Percentiles rank a stretch among this genome's conserved stretches.
phyloP scores from a whole-genome alignment of 2,113 vertebrate genomes.

The Pedionomus torquatus region DNA sequence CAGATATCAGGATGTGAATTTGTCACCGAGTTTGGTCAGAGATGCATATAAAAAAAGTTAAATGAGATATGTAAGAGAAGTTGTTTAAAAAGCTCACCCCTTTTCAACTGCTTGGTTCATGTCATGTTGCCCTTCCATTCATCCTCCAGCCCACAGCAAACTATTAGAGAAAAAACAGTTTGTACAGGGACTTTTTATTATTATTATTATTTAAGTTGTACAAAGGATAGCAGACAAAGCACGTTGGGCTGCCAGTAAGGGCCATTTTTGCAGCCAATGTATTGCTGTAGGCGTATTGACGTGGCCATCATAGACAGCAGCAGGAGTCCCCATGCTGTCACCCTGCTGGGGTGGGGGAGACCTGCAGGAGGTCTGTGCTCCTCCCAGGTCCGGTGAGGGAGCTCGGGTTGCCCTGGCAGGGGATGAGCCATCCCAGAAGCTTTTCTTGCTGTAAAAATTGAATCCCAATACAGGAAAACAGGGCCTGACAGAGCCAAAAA shows the following conservation, averaged over 20 bases:
- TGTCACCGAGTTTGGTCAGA: not conserved
- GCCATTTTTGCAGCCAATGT: not conserved
- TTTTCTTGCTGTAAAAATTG: not conserved
- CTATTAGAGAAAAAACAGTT: not conserved
- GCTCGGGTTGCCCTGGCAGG: not conserved
- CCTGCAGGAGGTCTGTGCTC: not conserved
- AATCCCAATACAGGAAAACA: not conserved
- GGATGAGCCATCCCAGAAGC: not conserved
- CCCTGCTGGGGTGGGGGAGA: fast-evolving
- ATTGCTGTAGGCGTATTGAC: fast-evolving
- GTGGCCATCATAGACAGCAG: fast-evolving
- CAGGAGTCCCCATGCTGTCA: no score
- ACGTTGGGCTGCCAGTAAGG: not conserved
- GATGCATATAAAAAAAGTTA: not conserved
- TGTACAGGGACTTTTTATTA: not conserved
- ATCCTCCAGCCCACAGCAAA: not conserved
- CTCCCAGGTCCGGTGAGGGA: not conserved
- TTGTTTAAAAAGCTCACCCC: not conserved
- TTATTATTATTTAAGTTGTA: no score
- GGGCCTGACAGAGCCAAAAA: not conserved
- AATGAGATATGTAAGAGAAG: not conserved
- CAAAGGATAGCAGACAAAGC: not conserved
- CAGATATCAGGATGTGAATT: not conserved
- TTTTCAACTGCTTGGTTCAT: not conserved
- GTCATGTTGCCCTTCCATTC: not conserved